Base-by-base conservation (phyloP, 2,797 vertebrate genomes). In the Momotus momota region DNA sequence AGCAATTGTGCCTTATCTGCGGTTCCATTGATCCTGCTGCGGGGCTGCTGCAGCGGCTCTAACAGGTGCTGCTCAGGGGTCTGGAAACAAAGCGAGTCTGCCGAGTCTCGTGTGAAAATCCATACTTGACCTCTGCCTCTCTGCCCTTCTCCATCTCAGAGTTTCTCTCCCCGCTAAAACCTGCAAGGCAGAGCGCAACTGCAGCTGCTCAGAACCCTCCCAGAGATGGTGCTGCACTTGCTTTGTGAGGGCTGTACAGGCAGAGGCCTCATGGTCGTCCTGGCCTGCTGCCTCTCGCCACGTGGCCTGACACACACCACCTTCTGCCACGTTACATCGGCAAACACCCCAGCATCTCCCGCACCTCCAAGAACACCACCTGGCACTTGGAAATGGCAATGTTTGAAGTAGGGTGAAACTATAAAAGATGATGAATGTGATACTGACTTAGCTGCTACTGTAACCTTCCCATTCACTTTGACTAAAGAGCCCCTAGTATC, bases 251-350 rank as follows among this genome's bases (percentile, higher is more conserved):
- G 41, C 35, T 48, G 45, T 12, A 31, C 22, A 1, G 0, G 2
- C 67, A 52, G 61, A 2, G 2, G 17, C 27, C 25, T 61, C 6
- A 1, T 15, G 66, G 7, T 45, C 61, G 61, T 81, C 38, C 26
- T 14, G 0, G 0, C 0, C n/a, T 33, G 46, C 75, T 70, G 15
- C 55, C 19, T 66, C 29, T n/a, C n/a, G 19, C 64, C 12, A 1
- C 29, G 8, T 0, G 0, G 58, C 41, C 46, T 1, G 0, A 2
- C 2, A 0, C 12, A 2, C 5, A 1, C 0, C 0, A 38, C 21
- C 3, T 1, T 26, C 60, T 65, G n/a, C 40, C 43, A 16, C 0
- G 0, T 57, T 5, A 38, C 27, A 7, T 27, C 1, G 0, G 41
- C 58, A 26, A 20, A 49, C 0, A 0, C 45, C n/a, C 58, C 64